Evolutionary conservation across 2,888 invertebrate species (phyloP), one percentile per base, ranked within the genome.

Genomic region (Gastracanthus pulcherrimus): DNA sequence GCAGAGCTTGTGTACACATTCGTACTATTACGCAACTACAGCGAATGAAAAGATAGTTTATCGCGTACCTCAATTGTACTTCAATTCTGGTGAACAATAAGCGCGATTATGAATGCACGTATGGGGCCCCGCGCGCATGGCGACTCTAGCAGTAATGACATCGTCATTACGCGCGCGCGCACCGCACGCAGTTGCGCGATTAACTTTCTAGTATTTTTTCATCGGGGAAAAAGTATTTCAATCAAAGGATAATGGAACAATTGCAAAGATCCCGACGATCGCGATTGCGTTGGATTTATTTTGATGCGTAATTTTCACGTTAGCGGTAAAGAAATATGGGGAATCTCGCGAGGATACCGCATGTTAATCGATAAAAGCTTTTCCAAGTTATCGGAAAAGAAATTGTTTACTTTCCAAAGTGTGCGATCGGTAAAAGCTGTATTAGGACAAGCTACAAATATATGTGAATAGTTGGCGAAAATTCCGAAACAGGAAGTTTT

Each of bases 41-140:
- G n/a, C n/a, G 29, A 70, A 71, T 51, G 51, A 34, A 69, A 74
- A 67, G 60, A 80, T 23, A 58, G 34, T 34, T 72, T 34, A 29
- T 67, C 34, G 45, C 55, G 31, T 36, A 23, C 38, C 19, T 45
- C 81, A 66, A 76, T 81, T 81, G 81, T 81, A 58, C 77, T 55
- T 78, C 36, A 81, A 81, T 81, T 55, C 62, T 34, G 23, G 55
- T 19, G 64, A 66, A 81, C 76, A 81, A 81, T 81, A 62, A 48
- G 71, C 51, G 31, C 29, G n/a, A 62, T 75, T 80, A 75, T 64
- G 58, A 72, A 74, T 76, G 75, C 62, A 60, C 64, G n/a, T n/a
- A 38, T 34, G 45, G 55, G 13, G 23, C 9, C 16, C 26, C 29
- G 19, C 41, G 11, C 41, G 41, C 16, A 31, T 62, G n/a, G 7